These are phyloP conservation scores for Panopea generosa DNA, from an alignment of 2,888 invertebrate genomes.

Conservation along the genomic window DNA sequence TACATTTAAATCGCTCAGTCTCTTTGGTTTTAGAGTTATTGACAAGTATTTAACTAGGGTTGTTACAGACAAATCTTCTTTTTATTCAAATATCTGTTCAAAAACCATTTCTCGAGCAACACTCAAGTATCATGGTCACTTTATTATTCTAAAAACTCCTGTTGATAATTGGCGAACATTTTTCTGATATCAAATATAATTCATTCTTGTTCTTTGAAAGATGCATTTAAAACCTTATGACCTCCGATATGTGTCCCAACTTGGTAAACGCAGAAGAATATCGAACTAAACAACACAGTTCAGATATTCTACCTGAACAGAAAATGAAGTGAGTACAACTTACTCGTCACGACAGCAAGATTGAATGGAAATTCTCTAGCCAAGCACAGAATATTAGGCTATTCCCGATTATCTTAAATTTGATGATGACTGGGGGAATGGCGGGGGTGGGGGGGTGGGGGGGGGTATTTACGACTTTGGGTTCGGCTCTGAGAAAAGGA, in stretches of 20 bases:
- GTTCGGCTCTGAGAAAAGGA: background rate
- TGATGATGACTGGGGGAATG: no score
- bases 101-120: constrained; percentile 48
- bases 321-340: background rate
- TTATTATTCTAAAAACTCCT: no score
- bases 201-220: constrained; percentile 39
- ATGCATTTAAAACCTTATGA: constrained; percentile 42
- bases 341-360: constrained; percentile 14
- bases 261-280: constrained; percentile 59
- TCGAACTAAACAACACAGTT: background rate
- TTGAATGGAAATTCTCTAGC: constrained; percentile 18
- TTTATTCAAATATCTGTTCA: constrained; percentile 34
- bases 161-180: no score
- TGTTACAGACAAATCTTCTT: constrained; percentile 42
- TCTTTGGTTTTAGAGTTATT: constrained; percentile 55
- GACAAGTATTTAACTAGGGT: constrained; percentile 52
- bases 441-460: no score
- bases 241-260: constrained; percentile 35
- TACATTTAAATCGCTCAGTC: constrained; percentile 53
- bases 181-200: constrained; percentile 56
- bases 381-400: constrained; percentile 4
- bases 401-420: background rate
- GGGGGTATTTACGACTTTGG: constrained; percentile 1
- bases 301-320: background rate
- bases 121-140: constrained; percentile 44